Base-by-base conservation (phyloP, 1,140 invertebrate genomes). In the Pemphigus obesinymphae region DNA sequence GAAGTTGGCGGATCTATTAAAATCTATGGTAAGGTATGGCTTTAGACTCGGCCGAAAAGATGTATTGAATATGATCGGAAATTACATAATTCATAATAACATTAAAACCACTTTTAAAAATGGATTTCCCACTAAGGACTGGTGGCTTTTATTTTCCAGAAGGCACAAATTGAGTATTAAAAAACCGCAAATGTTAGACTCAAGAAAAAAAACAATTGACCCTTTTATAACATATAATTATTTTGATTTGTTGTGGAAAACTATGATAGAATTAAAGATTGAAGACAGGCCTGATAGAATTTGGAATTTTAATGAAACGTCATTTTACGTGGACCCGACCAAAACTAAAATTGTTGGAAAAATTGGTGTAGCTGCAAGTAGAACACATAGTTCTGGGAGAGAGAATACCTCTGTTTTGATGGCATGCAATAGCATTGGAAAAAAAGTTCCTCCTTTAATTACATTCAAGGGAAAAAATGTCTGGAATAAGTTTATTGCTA, bases 401-500 rank as follows among this genome's bases (percentile, higher is more conserved):
- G 50, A 53, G 3, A 53, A 53, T 10, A 53, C 50, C 3, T 53
- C 50, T 0, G 50, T 53, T 0, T n/a, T 53, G 10, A 53, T 53
- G 50, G 20, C 50, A 23, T 53, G 50, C 11, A 53, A 3, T 23
- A 8, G 7, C 0, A 23, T 0, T 53, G 50, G 20, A 3, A 83
- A 84, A 82, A 83, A 83, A 40, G 82, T 86, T 15, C 86, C 87
- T 34, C 85, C 78, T 0, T 58, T 85, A n/a, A 85, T 85, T 72
- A 76, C 84, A 45, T 85, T 84, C 81, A 85, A 85, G 72, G 84
- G 84, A 1, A 85, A 85, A 75, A 82, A 83, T 80, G 78, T 85
- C 8, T 85, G 84, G 85, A 84, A 85, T 83, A 48, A 84, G 70
- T 85, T 83, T 84, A 48, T 82, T 20, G 53, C 81, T 37, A 66